A percentile compares a stretch with the other conserved stretches of the same genome.
These are phyloP conservation scores for Coelogynopora nodosa DNA, from an alignment of 2,888 invertebrate genomes.

Conservation along the genomic window DNA sequence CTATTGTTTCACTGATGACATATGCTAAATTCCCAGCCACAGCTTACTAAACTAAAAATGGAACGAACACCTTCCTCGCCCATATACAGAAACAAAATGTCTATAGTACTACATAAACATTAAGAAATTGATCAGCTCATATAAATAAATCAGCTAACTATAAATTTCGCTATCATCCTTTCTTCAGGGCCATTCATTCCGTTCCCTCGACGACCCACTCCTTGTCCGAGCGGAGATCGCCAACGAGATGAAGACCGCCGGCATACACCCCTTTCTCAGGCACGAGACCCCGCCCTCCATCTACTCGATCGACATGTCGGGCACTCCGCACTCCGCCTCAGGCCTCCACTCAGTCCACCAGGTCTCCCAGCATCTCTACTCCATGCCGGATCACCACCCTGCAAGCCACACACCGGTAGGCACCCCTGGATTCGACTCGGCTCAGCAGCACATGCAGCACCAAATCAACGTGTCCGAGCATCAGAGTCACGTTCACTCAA, in stretches of 20 bases:
- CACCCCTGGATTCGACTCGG: not conserved
- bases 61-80: too few relatives aligned
- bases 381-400: not conserved
- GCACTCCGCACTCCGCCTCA: not conserved
- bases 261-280: slow-evolving; percentile 67
- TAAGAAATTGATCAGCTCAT: too few relatives aligned
- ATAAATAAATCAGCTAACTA: too few relatives aligned
- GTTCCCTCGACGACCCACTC: slow-evolving; percentile 83
- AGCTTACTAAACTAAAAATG: too few relatives aligned
- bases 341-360: not conserved
- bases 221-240: slow-evolving; percentile 87
- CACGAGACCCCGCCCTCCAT: not conserved
- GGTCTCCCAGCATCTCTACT: not conserved
- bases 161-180: too few relatives aligned
- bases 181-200: slow-evolving; percentile 93
- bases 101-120: too few relatives aligned
- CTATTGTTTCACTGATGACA: too few relatives aligned
- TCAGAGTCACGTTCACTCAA: not conserved
- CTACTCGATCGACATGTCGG: not conserved
- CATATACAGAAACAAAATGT: too few relatives aligned
- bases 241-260: slow-evolving; percentile 85
- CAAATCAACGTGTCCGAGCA: not conserved
- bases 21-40: too few relatives aligned
- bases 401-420: not conserved
- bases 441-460: not conserved